These are phyloP conservation scores for Drosophila meridiana DNA, from an alignment of 2,888 invertebrate genomes.

Conservation along the genomic window DNA sequence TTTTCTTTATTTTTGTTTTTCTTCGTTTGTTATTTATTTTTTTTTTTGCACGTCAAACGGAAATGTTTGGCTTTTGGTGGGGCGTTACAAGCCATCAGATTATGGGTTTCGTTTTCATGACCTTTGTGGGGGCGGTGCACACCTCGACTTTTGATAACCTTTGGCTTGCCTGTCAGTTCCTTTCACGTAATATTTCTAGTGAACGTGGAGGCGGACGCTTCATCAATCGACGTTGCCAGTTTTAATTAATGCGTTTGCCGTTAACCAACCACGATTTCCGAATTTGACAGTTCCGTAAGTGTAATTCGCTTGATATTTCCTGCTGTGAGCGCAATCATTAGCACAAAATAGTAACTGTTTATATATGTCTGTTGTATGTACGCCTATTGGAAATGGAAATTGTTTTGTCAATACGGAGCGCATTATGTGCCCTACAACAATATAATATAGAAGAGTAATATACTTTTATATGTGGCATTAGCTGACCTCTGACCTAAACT, in stretches of 20 bases:
- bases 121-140: conserved; percentile 40
- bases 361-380: neutral
- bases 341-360: conserved; percentile 25
- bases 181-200: conserved; percentile 8
- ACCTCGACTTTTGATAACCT: conserved; percentile 36
- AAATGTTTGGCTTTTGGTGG: conserved; percentile 57
- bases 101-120: conserved; percentile 58
- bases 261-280: conserved; percentile 8
- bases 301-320: conserved; percentile 18
- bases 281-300: conserved; percentile 29
- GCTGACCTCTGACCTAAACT: conserved; percentile 11
- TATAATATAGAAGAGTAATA: conserved; percentile 13
- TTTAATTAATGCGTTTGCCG: conserved; percentile 62
- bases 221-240: conserved; percentile 54
- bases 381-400: conserved; percentile 21
- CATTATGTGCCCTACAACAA: neutral
- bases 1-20: conserved; percentile 15
- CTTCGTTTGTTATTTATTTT: conserved; percentile 6
- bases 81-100: conserved; percentile 54
- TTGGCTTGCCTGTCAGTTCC: conserved; percentile 42
- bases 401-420: conserved; percentile 38
- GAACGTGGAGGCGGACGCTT: conserved; percentile 19
- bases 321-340: conserved; percentile 20
- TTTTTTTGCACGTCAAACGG: conserved; percentile 52
- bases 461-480: conserved; percentile 9